phyloP scores from a whole-genome alignment of 2,888 invertebrate species.

The Operophtera brumata region DNA sequence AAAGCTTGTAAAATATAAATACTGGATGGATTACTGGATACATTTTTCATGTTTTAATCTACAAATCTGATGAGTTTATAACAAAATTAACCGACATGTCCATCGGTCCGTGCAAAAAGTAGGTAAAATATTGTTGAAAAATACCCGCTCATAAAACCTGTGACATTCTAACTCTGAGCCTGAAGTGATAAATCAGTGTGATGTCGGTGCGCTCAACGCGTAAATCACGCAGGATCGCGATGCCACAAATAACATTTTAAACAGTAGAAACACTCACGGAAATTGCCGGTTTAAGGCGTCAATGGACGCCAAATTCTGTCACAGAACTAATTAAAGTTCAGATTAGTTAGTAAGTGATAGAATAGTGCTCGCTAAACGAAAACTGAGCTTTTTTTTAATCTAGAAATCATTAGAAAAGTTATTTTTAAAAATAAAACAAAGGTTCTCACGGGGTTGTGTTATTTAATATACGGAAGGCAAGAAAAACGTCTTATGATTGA shows the following conservation, averaged over 20 bases:
- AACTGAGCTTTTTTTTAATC: no score
- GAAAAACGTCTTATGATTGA: no score
- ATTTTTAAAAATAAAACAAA: no score
- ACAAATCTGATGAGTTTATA: constrained; percentile 1
- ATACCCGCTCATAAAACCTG: constrained; percentile 22
- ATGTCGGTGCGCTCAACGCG: constrained; percentile 33
- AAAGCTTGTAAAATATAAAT: neutral
- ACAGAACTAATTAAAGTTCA: no score
- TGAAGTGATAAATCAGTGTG: constrained; percentile 33
- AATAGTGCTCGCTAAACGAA: no score
- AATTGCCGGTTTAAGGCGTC: neutral
- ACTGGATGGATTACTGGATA: no score
- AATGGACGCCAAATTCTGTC: no score
- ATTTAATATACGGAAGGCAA: no score
- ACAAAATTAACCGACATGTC: constrained; percentile 5
- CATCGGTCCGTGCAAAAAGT: constrained; percentile 8
- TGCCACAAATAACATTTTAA: constrained; percentile 1
- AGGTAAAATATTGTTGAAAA: constrained; percentile 18
- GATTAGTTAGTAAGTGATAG: no score
- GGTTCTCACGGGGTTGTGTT: no score
- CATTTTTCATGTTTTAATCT: neutral
- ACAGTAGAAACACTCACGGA: constrained; percentile 6
- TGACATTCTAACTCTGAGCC: constrained; percentile 30
- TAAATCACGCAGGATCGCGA: constrained; percentile 28
- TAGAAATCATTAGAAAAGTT: no score